Evolutionary conservation across 1,140 invertebrate genomes (phyloP).

Genomic region (Pseudomyrmex dendroicus): DNA sequence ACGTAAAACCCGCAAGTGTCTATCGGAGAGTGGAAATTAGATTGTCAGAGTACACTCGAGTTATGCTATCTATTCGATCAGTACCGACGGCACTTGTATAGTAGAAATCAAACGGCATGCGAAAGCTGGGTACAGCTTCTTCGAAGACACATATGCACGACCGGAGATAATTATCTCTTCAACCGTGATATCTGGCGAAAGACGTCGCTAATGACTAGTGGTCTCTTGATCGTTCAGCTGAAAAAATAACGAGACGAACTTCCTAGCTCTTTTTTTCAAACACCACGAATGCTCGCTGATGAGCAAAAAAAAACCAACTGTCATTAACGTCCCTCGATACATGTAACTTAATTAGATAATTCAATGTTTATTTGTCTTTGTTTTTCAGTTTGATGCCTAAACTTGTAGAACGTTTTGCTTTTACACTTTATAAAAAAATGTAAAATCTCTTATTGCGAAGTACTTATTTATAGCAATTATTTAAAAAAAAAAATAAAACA

Average conservation of each 20-base stretch:
- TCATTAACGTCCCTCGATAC: background rate
- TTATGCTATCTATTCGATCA: background rate
- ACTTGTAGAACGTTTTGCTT: background rate
- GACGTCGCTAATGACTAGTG: constrained; percentile 36
- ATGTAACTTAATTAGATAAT: background rate
- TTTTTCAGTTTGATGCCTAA: background rate
- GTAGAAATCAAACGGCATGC: constrained; percentile 54
- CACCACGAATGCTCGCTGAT: background rate
- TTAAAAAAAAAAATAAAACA: too few species aligned
- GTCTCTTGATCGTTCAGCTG: constrained; percentile 69
- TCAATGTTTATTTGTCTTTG: background rate
- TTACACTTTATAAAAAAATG: background rate
- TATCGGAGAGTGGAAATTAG: constrained; percentile 4
- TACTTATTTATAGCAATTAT: background rate
- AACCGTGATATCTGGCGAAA: constrained; percentile 61
- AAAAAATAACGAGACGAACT: constrained; percentile 77
- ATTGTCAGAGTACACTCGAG: background rate
- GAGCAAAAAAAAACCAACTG: background rate
- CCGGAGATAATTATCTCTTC: constrained; percentile 74
- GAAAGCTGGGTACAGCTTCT: constrained; percentile 72
- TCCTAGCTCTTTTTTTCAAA: constrained; percentile 3
- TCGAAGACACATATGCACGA: constrained; percentile 70
- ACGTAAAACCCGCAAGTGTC: constrained; percentile 38
- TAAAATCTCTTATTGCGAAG: background rate
- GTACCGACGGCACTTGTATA: constrained; percentile 5